A percentile compares a stretch with the other conserved stretches of the same genome.
phyloP scores from a whole-genome alignment of 2,113 vertebrate genomes.

The Notiomystis cincta region DNA sequence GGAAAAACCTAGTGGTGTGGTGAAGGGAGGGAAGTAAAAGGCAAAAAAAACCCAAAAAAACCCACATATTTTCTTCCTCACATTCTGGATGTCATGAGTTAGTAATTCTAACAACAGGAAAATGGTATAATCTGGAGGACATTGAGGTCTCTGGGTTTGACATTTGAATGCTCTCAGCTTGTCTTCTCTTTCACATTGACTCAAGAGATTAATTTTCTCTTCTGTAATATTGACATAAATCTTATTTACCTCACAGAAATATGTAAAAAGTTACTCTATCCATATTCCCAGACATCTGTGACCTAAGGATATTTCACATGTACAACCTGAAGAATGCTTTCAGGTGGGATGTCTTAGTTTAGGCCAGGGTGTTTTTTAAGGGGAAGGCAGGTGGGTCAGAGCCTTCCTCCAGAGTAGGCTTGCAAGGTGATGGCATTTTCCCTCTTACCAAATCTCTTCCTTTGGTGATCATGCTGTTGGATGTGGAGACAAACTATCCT shows the following conservation, averaged over 20 bases:
- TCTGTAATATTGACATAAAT: background rate
- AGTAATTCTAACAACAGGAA: background rate
- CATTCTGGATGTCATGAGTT: background rate
- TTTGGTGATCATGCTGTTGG: background rate
- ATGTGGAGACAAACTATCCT: background rate
- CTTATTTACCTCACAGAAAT: background rate
- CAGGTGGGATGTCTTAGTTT: background rate
- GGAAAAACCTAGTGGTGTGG: background rate
- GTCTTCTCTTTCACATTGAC: background rate
- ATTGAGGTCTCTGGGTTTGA: background rate
- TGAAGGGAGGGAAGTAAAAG: background rate
- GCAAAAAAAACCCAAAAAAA: background rate
- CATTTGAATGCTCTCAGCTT: background rate
- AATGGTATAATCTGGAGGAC: background rate
- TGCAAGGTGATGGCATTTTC: background rate
- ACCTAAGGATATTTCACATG: background rate
- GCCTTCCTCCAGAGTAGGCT: background rate
- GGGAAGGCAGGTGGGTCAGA: background rate
- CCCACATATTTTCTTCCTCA: fast-evolving
- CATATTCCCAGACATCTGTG: background rate
- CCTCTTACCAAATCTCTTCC: background rate
- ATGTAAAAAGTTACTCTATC: background rate
- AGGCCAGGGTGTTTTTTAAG: background rate
- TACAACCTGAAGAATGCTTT: background rate
- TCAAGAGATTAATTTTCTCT: background rate